These are phyloP conservation scores for Stenoptilia bipunctidactyla DNA, from an alignment of 2,888 invertebrate species.

Conservation along the genomic window DNA sequence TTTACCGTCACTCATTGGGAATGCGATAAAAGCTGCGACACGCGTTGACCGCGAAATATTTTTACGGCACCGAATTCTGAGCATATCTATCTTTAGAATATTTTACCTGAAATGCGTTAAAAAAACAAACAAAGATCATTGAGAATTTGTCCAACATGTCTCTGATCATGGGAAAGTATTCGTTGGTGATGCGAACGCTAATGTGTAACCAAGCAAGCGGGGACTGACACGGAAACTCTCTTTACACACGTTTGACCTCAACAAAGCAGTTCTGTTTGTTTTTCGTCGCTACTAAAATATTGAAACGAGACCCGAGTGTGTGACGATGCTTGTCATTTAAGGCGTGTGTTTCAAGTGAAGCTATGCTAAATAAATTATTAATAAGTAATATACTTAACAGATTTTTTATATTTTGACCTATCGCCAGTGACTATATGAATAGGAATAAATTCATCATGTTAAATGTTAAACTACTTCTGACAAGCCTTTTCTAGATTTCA, in stretches of 20 bases:
- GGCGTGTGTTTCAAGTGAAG: too few species aligned
- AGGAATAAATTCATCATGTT: too few species aligned
- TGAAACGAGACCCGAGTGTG: slow-evolving; percentile 54
- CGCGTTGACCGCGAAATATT: slow-evolving; percentile 16
- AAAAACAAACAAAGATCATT: slow-evolving; percentile 14
- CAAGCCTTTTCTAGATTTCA: too few species aligned
- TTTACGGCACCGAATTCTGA: slow-evolving; percentile 1
- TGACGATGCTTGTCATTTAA: slow-evolving; percentile 21
- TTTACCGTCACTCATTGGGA: slow-evolving; percentile 7
- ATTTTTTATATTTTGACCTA: too few species aligned
- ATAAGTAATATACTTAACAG: too few species aligned
- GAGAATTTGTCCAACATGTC: slow-evolving; percentile 20
- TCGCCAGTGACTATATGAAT: too few species aligned
- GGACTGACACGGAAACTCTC: slow-evolving; percentile 65
- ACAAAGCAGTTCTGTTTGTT: slow-evolving; percentile 64
- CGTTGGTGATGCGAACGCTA: slow-evolving; percentile 44
- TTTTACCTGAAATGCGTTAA: too few species aligned
- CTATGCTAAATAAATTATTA: too few species aligned
- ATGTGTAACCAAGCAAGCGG: slow-evolving; percentile 57
- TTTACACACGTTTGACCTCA: slow-evolving; percentile 66
- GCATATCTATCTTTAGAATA: not conserved
- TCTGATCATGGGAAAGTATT: slow-evolving; percentile 62
- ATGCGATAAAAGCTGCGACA: slow-evolving; percentile 16
- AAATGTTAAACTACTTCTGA: too few species aligned
- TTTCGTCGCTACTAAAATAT: slow-evolving; percentile 68